phyloP scores from a whole-genome alignment of 2,797 vertebrate species.

The Brotula barbata region DNA sequence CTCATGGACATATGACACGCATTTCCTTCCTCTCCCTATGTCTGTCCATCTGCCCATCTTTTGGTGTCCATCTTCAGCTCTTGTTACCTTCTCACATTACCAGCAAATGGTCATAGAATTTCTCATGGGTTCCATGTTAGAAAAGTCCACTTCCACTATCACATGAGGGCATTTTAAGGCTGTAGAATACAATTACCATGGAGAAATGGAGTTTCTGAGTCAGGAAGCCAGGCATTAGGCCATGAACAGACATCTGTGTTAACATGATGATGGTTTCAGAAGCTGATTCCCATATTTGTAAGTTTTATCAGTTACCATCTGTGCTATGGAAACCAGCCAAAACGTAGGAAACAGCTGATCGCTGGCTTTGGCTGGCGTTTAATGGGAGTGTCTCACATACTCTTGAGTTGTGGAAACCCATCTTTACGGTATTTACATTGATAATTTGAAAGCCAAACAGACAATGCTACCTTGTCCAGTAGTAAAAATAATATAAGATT shows the following conservation, averaged over 20 bases:
- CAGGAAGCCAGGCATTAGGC: neutral
- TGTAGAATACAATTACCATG: neutral
- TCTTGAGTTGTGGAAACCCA: neutral
- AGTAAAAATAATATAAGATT: no score
- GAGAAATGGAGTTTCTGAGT: neutral
- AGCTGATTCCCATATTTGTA: conserved; percentile 10
- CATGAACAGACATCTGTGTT: conserved; percentile 4
- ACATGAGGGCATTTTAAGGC: conserved; percentile 19
- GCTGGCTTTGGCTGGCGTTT: neutral
- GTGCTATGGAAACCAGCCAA: conserved; percentile 6
- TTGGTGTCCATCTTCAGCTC: neutral
- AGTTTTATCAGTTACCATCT: conserved; percentile 14
- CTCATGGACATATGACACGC: conserved; percentile 70
- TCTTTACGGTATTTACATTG: conserved; percentile 1
- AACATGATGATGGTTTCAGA: conserved; percentile 1
- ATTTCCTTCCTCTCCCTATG: conserved; percentile 48
- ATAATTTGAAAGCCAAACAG: conserved; percentile 1
- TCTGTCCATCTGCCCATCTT: conserved; percentile 38
- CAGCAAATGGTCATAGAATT: conserved; percentile 30
- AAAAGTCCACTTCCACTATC: conserved; percentile 25
- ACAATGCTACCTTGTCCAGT: no score
- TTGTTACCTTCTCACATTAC: conserved; percentile 10
- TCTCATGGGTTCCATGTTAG: conserved; percentile 26
- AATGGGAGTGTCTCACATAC: neutral
- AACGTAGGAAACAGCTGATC: conserved; percentile 22